A percentile compares a stretch with the other conserved stretches of the same genome.
phyloP scores from a whole-genome alignment of 2,888 invertebrate species.

The Cryptus armator region DNA sequence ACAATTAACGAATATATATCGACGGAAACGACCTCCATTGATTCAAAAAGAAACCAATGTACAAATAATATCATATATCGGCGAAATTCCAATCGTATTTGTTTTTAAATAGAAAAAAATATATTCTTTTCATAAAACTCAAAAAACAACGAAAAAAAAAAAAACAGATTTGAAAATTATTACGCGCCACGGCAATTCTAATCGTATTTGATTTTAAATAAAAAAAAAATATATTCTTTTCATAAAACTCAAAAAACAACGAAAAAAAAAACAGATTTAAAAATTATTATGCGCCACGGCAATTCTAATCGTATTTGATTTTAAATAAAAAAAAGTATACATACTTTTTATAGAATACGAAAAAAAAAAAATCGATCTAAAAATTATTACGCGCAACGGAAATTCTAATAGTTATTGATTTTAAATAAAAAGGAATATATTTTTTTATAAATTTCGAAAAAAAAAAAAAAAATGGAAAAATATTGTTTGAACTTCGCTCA shows the following conservation, averaged over 20 bases:
- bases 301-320: not conserved
- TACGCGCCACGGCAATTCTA: not conserved
- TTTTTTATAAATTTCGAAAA: not conserved
- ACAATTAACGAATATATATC: not conserved
- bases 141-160: not conserved
- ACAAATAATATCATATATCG: no score
- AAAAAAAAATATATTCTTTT: no score
- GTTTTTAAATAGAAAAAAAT: not conserved
- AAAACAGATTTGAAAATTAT: no score
- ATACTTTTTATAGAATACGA: not conserved
- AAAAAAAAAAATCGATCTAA: not conserved
- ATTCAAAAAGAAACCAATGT: not conserved
- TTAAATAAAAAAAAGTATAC: not conserved
- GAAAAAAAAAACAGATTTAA: not conserved
- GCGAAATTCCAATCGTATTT: not conserved
- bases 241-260: not conserved
- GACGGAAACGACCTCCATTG: not conserved
- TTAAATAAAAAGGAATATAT: no score
- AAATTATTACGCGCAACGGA: no score
- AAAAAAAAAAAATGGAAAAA: not conserved
- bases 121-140: not conserved
- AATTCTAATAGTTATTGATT: no score
- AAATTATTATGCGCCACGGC: not conserved
- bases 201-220: not conserved
- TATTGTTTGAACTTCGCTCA: constrained; percentile 71